Evolutionary conservation across 2,113 vertebrate genomes (phyloP).

Genomic region (Athene noctua): DNA sequence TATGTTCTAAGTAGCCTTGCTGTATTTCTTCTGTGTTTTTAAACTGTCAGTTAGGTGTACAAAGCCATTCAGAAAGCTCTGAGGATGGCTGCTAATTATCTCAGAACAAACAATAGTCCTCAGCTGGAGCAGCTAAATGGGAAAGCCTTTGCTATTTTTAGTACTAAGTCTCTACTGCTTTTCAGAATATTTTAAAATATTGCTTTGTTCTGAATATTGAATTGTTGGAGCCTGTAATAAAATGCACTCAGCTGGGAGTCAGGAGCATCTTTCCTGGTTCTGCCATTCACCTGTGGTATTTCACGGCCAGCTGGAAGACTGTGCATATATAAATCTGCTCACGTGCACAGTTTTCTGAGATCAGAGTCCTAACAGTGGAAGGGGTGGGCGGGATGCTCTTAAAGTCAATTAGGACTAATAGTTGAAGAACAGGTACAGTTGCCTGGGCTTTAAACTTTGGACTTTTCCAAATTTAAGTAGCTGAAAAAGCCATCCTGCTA

Average conservation of each 20-base stretch:
- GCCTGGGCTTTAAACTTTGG: not conserved
- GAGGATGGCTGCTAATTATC: constrained; percentile 42
- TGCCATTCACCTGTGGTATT: not conserved
- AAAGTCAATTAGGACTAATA: not conserved
- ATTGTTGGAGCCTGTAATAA: not conserved
- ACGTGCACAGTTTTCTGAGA: not conserved
- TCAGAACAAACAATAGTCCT: constrained; percentile 12
- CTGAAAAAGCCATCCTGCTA: not conserved
- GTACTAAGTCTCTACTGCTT: not conserved
- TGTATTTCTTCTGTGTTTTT: not conserved
- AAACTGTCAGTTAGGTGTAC: not conserved
- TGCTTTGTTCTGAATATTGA: not conserved
- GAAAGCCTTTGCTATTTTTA: constrained; percentile 48
- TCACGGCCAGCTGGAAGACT: not conserved
- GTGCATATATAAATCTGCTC: not conserved
- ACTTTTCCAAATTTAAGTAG: not conserved
- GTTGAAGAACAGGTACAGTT: not conserved
- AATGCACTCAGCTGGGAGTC: not conserved
- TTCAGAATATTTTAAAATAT: not conserved
- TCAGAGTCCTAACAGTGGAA: not conserved
- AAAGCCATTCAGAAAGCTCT: constrained; percentile 6
- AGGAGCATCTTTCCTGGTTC: not conserved
- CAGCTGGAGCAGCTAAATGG: not conserved
- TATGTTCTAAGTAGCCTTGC: not conserved
- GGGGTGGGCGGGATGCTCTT: not conserved